phyloP scores from a whole-genome alignment of 2,888 invertebrate genomes.

The Exocentrus adspersus region DNA sequence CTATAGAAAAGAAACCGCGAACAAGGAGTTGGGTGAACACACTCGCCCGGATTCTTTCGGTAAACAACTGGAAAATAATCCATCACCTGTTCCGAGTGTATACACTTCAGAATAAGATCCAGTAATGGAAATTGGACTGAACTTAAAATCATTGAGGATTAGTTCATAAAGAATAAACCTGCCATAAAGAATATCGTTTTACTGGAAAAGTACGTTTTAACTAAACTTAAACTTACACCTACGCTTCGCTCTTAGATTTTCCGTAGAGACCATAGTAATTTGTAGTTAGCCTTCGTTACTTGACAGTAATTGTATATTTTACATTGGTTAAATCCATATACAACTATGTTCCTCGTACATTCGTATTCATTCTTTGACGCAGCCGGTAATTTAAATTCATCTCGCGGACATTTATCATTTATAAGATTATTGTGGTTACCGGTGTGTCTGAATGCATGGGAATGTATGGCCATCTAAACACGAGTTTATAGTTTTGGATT shows the following conservation, averaged over 20 bases:
- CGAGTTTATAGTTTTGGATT: no score
- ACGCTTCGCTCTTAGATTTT: neutral
- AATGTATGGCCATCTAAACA: no score
- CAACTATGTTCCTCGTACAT: neutral
- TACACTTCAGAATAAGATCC: neutral
- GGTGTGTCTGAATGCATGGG: no score
- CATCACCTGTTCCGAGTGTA: conserved; percentile 4
- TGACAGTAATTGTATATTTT: neutral
- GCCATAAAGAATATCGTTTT: no score
- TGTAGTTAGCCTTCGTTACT: neutral
- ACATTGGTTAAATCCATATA: neutral
- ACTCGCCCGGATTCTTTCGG: neutral
- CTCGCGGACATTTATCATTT: neutral
- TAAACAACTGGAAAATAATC: neutral
- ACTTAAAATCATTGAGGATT: neutral
- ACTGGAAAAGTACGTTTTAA: no score
- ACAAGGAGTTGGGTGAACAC: neutral
- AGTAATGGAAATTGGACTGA: neutral
- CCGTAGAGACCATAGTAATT: neutral
- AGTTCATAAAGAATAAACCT: no score
- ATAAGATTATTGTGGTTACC: neutral
- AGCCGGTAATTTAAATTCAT: neutral
- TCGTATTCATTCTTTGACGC: neutral
- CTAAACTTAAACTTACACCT: no score
- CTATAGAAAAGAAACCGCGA: neutral